These are phyloP conservation scores for Aurelia aurita DNA, from an alignment of 30 jellyfish, hydroid and myxozoan species.

Conservation along the genomic window DNA sequence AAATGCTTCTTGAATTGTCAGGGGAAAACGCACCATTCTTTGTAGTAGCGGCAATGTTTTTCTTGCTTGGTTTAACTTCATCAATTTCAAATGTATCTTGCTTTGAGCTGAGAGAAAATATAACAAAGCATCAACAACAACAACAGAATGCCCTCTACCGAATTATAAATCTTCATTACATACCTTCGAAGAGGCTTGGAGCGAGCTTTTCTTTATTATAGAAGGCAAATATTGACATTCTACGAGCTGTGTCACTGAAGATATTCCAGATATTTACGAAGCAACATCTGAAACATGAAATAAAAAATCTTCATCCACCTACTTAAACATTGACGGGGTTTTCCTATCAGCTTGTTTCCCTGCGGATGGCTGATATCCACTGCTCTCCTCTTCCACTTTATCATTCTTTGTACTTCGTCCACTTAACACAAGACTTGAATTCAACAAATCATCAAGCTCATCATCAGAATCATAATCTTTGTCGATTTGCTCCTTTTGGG, in stretches of 20 bases:
- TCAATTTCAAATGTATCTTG: constrained; percentile 38
- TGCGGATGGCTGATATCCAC: too few relatives aligned
- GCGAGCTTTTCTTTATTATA: too few relatives aligned
- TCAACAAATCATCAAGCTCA: constrained; percentile 56
- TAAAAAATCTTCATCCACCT: too few relatives aligned
- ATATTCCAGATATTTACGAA: too few relatives aligned
- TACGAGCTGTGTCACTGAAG: too few relatives aligned
- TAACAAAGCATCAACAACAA: not conserved
- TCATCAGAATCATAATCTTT: constrained; percentile 57
- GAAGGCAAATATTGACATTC: too few relatives aligned
- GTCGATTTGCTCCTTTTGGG: not conserved
- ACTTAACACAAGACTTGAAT: constrained; percentile 46
- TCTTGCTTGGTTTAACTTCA: not conserved
- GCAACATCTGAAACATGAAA: too few relatives aligned
- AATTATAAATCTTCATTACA: too few relatives aligned
- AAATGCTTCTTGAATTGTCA: constrained; percentile 29
- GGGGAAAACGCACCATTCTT: constrained; percentile 51
- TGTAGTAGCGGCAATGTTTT: not conserved
- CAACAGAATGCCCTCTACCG: too few relatives aligned
- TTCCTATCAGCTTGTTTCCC: too few relatives aligned
- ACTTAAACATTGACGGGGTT: too few relatives aligned
- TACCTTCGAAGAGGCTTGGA: too few relatives aligned
- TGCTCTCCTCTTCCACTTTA: not conserved
- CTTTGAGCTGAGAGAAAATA: constrained; percentile 5
- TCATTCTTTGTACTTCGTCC: constrained; percentile 18